phyloP scores from a whole-genome alignment of 1,140 invertebrate species.

The Brachionus plicatilis region DNA sequence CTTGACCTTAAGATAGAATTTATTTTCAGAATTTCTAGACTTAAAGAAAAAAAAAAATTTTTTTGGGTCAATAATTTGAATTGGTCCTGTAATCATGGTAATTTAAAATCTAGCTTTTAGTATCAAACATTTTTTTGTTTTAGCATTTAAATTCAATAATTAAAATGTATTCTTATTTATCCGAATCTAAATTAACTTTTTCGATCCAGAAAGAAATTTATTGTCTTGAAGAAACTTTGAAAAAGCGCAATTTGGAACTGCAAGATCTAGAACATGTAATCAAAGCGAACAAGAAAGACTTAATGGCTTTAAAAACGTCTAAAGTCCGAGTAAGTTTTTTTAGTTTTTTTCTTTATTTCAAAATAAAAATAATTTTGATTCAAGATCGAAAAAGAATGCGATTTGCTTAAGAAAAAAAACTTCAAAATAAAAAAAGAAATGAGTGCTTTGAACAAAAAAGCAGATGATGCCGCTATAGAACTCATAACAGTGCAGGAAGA shows the following conservation, averaged over 20 bases:
- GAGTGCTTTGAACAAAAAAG: conserved; percentile 25
- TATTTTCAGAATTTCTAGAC: background rate
- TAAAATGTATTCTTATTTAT: background rate
- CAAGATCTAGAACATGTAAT: background rate
- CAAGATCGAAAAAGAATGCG: background rate
- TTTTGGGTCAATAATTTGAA: background rate
- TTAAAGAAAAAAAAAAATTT: background rate
- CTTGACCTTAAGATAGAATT: background rate
- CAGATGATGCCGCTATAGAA: conserved; percentile 8
- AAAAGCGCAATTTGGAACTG: background rate
- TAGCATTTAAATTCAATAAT: background rate
- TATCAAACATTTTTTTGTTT: background rate
- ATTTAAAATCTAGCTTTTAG: background rate
- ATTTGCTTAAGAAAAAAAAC: background rate
- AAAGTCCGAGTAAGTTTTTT: background rate
- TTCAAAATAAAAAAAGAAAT: conserved; percentile 1
- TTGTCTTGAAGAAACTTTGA: conserved; percentile 23
- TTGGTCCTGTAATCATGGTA: background rate
- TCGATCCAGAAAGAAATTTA: conserved; percentile 7
- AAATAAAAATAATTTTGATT: background rate
- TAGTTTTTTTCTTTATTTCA: background rate
- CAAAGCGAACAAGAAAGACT: background rate
- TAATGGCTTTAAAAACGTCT: background rate
- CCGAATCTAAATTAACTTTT: background rate
- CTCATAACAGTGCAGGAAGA: conserved; percentile 11